These are phyloP conservation scores for Acleris holmiana DNA, from an alignment of 2,888 invertebrate species.

Conservation along the genomic window DNA sequence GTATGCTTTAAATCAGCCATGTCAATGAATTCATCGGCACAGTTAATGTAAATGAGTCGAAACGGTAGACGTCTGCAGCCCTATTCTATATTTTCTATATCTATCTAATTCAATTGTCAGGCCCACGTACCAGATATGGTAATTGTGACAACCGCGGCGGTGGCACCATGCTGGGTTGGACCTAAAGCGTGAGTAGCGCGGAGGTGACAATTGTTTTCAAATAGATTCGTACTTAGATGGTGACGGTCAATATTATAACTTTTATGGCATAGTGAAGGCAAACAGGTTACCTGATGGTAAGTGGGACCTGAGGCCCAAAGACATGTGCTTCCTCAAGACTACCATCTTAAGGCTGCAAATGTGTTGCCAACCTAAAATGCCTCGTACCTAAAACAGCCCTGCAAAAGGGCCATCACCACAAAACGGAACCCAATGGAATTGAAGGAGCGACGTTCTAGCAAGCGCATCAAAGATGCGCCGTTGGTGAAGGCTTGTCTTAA, in stretches of 20 bases:
- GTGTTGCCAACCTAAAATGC: too few relatives aligned
- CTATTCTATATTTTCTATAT: background rate
- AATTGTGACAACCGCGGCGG: conserved; percentile 53
- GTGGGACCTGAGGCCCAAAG: too few relatives aligned
- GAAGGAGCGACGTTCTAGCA: too few relatives aligned
- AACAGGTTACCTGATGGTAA: too few relatives aligned
- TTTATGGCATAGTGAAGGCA: too few relatives aligned
- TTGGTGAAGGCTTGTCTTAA: too few relatives aligned
- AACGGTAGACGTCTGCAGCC: conserved; percentile 19
- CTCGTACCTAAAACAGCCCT: too few relatives aligned
- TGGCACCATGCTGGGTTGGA: conserved; percentile 56
- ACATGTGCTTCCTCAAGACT: too few relatives aligned
- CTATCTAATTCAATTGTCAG: conserved; percentile 44
- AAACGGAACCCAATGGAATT: too few relatives aligned
- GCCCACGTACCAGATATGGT: conserved; percentile 63
- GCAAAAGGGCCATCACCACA: too few relatives aligned
- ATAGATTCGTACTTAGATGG: conserved; percentile 21
- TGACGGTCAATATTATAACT: background rate
- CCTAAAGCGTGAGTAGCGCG: conserved; percentile 26
- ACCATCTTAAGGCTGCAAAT: too few relatives aligned
- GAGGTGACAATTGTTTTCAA: conserved; percentile 24
- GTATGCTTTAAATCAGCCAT: conserved; percentile 22
- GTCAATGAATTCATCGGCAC: conserved; percentile 19
- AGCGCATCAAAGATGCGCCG: too few relatives aligned
- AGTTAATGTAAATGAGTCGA: conserved; percentile 23